Percentiles rank a stretch among this genome's conserved stretches.
These are phyloP conservation scores for Siphamia tubifer DNA, from an alignment of 2,113 vertebrate genomes.

Conservation along the genomic window DNA sequence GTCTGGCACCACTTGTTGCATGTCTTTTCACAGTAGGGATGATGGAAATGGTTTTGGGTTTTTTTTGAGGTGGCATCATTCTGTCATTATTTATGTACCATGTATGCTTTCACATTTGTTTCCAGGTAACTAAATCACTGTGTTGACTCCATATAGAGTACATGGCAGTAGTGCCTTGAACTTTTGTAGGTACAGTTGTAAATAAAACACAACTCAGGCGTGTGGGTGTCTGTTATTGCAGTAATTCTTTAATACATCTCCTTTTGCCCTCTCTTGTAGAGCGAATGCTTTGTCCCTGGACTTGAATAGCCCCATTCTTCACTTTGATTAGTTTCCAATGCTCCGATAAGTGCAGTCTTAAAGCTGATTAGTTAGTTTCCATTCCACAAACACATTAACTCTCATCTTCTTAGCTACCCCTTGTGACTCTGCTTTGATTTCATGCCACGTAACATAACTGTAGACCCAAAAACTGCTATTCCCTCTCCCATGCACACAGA, in stretches of 20 bases:
- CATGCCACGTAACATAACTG: not conserved
- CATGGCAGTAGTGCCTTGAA: not conserved
- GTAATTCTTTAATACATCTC: conserved; percentile 22
- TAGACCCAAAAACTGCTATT: too few relatives aligned
- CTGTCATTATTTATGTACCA: not conserved
- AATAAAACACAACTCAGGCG: not conserved
- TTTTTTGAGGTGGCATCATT: too few relatives aligned
- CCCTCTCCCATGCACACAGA: too few relatives aligned
- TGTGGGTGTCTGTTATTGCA: conserved; percentile 8
- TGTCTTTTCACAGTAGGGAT: too few relatives aligned
- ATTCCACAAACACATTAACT: conserved; percentile 42
- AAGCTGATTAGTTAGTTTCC: conserved; percentile 58
- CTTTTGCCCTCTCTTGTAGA: conserved; percentile 14
- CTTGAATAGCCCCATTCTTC: conserved; percentile 49
- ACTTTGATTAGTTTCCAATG: conserved; percentile 59
- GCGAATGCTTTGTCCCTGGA: conserved; percentile 21
- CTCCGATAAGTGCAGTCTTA: conserved; percentile 37
- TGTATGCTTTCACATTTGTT: not conserved
- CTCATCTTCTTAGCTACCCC: conserved; percentile 8
- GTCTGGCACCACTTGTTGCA: too few relatives aligned
- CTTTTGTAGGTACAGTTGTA: not conserved
- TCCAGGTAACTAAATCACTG: too few relatives aligned
- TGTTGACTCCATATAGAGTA: not conserved
- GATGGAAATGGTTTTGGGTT: too few relatives aligned
- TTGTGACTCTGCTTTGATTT: not conserved